phyloP scores from a whole-genome alignment of 1,140 invertebrate genomes.

The Marisa cornuarietis region DNA sequence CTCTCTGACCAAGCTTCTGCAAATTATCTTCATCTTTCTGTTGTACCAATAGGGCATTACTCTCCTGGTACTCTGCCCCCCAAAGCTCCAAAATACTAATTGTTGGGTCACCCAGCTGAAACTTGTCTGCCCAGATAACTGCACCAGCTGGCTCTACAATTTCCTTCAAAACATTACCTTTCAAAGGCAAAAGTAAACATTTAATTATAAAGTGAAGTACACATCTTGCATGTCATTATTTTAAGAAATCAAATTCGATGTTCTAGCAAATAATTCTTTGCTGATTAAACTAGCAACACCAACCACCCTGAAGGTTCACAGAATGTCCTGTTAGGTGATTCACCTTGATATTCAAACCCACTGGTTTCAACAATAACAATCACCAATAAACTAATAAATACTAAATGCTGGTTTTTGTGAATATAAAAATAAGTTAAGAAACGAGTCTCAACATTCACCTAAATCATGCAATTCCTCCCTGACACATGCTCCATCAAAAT shows the following conservation, averaged over 20 bases:
- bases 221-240: background rate
- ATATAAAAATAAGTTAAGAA: too few species aligned
- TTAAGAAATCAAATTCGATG: background rate
- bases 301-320: too few species aligned
- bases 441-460: too few species aligned
- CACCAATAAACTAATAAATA: too few species aligned
- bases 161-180: conserved; percentile 96
- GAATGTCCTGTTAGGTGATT: too few species aligned
- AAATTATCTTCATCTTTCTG: conserved; percentile 74
- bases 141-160: conserved; percentile 93
- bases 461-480: too few species aligned
- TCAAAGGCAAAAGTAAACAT: conserved; percentile 31
- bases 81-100: conserved; percentile 93
- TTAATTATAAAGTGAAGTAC: background rate
- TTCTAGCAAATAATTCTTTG: background rate
- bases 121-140: conserved; percentile 83
- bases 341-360: too few species aligned
- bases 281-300: too few species aligned
- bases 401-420: too few species aligned
- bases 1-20: conserved; percentile 80
- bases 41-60: conserved; percentile 84
- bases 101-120: conserved; percentile 93
- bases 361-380: too few species aligned
- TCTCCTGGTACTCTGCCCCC: conserved; percentile 99
- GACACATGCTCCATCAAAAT: too few species aligned